Evolutionary conservation across 1,140 invertebrate species (phyloP).

Genomic region (Eupristina koningsbergeri): DNA sequence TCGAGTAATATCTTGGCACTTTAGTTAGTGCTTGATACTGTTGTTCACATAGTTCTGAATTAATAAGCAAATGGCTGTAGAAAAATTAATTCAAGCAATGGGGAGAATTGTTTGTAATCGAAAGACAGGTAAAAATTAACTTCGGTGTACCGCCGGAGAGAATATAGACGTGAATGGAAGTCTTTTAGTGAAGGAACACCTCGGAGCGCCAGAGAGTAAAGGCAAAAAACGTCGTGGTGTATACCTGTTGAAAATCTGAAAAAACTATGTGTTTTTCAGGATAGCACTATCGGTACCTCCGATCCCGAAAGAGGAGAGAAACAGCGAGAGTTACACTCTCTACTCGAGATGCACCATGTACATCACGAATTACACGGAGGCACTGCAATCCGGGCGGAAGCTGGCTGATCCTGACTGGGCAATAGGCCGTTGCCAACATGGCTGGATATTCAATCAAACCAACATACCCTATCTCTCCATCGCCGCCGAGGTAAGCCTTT

Average conservation of each 20-base stretch:
- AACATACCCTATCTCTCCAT: slow-evolving; percentile 86
- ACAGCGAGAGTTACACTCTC: slow-evolving; percentile 70
- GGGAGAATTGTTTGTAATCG: too few relatives aligned
- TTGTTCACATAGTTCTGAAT: too few relatives aligned
- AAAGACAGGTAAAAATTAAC: neutral
- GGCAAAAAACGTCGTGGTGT: too few relatives aligned
- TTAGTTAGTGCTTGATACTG: too few relatives aligned
- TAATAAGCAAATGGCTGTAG: too few relatives aligned
- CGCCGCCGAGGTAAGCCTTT: slow-evolving; percentile 83
- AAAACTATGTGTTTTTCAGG: slow-evolving; percentile 63
- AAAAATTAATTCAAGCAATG: neutral
- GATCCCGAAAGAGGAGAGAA: slow-evolving; percentile 50
- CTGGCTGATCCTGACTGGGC: slow-evolving; percentile 79
- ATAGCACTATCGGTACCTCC: slow-evolving; percentile 78
- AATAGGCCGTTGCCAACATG: slow-evolving; percentile 76
- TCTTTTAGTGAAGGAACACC: too few relatives aligned
- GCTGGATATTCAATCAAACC: slow-evolving; percentile 84
- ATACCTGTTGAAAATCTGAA: too few relatives aligned
- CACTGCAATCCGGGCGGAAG: slow-evolving; percentile 74
- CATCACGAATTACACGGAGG: slow-evolving; percentile 79
- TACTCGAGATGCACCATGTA: slow-evolving; percentile 82
- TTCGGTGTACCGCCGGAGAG: neutral
- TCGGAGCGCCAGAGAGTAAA: too few relatives aligned
- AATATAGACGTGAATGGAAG: neutral
- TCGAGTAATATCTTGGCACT: too few relatives aligned